Evolutionary conservation across 2,888 invertebrate species (phyloP), one percentile per base, ranked within the genome.

Genomic region (Drosophila koepferae): DNA sequence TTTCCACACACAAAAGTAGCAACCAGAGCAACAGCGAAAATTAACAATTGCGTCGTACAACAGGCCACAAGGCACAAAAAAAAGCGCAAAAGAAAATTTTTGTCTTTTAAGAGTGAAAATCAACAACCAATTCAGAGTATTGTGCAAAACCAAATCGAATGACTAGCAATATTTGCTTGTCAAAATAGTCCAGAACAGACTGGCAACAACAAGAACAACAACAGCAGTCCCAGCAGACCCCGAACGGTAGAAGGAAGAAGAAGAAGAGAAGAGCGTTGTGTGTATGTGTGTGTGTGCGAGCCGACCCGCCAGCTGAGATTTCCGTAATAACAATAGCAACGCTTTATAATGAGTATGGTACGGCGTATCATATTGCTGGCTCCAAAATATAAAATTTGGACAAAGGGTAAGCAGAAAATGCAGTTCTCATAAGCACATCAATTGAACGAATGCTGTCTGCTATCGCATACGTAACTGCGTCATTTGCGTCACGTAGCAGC

Each of bases 301-400:
- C 66, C 66, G 40, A 65, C 43, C 55, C 72, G 77, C 80, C 81
- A 88, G 84, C 86, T 81, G 80, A 82, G 80, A 76, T 74, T 73
- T 64, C 74, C 66, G 65, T 74, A 71, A 72, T 62, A 80, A 44
- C 64, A 69, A 41, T 43, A 69, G 46, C 40, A 65, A 36, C 65
- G 64, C 58, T 62, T 62, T 71, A 78, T 38, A 67, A 91, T 91
- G 91, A 91, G 91, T 80, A 91, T 92, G 82, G 90, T 91, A 56
- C 90, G 91, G 63, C 90, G 91, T 65, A 87, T 92, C 58, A 84
- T 92, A 56, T 79, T 91, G 66, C 74, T 92, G 65, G 91, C 91
- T 69, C 92, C 90, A 43, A 92, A 88, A 80, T 82, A 86, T 71
- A 91, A 87, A 72, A 81, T 86, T 67, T 92, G 91, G 92, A 74